Evolutionary conservation across 2,113 vertebrate genomes (phyloP).

Genomic region (Anser cygnoides): DNA sequence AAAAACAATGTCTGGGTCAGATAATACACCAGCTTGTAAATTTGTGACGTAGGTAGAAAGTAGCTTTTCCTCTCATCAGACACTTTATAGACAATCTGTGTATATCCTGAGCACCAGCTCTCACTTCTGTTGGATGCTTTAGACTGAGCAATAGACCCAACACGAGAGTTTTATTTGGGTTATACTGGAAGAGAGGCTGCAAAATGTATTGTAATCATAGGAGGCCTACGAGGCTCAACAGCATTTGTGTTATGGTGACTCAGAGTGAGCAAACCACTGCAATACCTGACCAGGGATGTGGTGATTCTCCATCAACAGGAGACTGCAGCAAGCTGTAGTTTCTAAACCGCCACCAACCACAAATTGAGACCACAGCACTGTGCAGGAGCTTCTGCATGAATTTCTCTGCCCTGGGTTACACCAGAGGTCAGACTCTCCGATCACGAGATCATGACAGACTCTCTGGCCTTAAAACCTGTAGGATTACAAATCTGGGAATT

Average conservation of each 20-base stretch:
- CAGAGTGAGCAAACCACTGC: background rate
- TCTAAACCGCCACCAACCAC: background rate
- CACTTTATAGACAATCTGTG: background rate
- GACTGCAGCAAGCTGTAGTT: background rate
- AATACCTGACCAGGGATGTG: background rate
- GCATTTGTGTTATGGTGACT: background rate
- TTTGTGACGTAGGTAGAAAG: background rate
- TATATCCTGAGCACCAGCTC: background rate
- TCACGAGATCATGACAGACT: background rate
- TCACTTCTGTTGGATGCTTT: background rate
- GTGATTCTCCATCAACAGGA: constrained; percentile 2
- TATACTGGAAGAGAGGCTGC: background rate
- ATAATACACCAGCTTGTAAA: background rate
- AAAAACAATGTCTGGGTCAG: background rate
- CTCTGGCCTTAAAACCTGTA: background rate
- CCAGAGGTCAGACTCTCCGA: background rate
- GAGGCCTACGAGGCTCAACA: background rate
- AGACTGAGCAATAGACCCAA: background rate
- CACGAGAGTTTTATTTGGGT: background rate
- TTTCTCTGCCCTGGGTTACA: background rate
- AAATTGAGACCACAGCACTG: background rate
- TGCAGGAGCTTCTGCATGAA: background rate
- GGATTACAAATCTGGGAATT: background rate
- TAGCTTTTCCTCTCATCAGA: background rate
- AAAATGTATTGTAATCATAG: background rate